phyloP scores from a whole-genome alignment of 2,113 vertebrate species.

The Sula dactylatra region DNA sequence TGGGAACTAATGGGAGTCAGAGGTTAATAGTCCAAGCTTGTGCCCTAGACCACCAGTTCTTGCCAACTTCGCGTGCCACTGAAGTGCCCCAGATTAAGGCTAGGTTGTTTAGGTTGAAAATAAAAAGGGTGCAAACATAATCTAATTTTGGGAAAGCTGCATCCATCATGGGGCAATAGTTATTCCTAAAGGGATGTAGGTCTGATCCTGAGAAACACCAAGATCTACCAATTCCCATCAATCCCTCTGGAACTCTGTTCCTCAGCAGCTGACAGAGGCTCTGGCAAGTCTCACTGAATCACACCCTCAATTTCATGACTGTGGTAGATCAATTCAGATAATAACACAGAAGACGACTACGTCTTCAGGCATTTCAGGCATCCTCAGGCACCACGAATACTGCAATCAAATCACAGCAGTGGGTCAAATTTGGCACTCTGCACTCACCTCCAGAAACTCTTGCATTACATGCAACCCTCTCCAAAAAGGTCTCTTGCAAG shows the following conservation, averaged over 20 bases:
- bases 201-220: neutral
- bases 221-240: neutral
- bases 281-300: neutral
- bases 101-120: neutral
- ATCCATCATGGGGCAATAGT: neutral
- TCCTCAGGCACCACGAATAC: neutral
- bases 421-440: neutral
- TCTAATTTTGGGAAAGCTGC: neutral
- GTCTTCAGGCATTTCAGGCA: neutral
- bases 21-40: neutral
- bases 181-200: neutral
- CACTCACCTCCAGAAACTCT: neutral
- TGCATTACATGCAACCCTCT: fast-evolving
- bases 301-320: neutral
- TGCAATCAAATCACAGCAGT: neutral
- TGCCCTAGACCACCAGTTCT: neutral
- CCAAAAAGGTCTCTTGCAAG: neutral
- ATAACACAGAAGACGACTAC: neutral
- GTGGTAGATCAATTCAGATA: neutral
- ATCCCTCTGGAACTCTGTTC: neutral
- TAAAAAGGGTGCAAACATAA: neutral
- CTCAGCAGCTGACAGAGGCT: neutral
- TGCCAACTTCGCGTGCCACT: neutral
- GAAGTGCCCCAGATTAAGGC: neutral
- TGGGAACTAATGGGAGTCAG: neutral